These are phyloP conservation scores for Cerceris ruficornis DNA, from an alignment of 2,888 invertebrate genomes.

Conservation along the genomic window DNA sequence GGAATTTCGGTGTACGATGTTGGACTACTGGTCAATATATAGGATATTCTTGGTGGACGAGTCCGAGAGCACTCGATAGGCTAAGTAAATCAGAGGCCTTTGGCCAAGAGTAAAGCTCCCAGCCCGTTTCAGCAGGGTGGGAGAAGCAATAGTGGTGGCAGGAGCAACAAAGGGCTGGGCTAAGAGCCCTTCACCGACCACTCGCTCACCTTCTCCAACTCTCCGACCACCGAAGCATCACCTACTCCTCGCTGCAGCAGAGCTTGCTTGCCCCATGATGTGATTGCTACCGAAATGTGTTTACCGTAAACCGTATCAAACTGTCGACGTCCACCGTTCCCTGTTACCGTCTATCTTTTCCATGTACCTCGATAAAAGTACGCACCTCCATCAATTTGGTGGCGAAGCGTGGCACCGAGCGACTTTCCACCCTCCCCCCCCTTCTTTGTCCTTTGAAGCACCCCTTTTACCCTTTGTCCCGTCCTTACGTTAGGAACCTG, in stretches of 20 bases:
- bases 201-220: constrained; percentile 71
- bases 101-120: constrained; percentile 66
- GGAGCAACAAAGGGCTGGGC: constrained; percentile 79
- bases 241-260: constrained; percentile 57
- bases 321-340: constrained; percentile 69
- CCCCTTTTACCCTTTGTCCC: constrained; percentile 38
- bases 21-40: constrained; percentile 23
- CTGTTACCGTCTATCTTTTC: constrained; percentile 59
- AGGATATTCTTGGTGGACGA: constrained; percentile 71
- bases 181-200: constrained; percentile 78
- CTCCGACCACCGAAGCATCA: constrained; percentile 67
- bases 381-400: constrained; percentile 62
- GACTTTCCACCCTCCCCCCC: background rate
- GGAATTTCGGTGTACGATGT: constrained; percentile 48
- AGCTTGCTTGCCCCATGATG: constrained; percentile 74
- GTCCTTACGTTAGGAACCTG: background rate
- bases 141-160: constrained; percentile 62
- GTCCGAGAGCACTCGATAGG: constrained; percentile 76
- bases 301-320: constrained; percentile 81
- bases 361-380: constrained; percentile 65
- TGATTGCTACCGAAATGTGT: constrained; percentile 81
- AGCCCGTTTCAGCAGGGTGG: constrained; percentile 34
- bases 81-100: constrained; percentile 79
- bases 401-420: constrained; percentile 18
- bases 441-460: constrained; percentile 26